These are phyloP conservation scores for Saturnia pavonia DNA, from an alignment of 2,888 invertebrate genomes.

Conservation along the genomic window DNA sequence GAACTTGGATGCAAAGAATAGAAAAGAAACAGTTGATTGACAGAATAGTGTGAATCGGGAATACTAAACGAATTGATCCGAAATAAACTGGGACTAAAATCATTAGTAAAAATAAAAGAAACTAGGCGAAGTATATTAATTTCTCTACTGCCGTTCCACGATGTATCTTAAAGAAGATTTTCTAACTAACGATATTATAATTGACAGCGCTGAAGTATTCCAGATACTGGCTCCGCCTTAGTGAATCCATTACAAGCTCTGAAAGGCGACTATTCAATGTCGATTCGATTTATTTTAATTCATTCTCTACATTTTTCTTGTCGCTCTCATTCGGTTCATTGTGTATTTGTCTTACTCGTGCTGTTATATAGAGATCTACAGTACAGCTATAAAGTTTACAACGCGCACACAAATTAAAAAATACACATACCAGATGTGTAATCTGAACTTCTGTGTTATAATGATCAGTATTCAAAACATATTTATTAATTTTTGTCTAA, in stretches of 20 bases:
- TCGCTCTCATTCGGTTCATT: slow-evolving; percentile 43
- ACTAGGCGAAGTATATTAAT: neutral
- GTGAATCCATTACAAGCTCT: slow-evolving; percentile 37
- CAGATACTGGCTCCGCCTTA: slow-evolving; percentile 13
- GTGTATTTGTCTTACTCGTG: slow-evolving; percentile 29
- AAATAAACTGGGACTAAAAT: neutral
- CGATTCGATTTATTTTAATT: slow-evolving; percentile 59
- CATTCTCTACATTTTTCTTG: slow-evolving; percentile 45
- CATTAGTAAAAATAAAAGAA: neutral
- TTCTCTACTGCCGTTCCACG: neutral
- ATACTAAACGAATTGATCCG: neutral
- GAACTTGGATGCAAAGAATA: too few relatives aligned
- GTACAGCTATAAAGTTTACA: too few relatives aligned
- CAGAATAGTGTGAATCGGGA: neutral
- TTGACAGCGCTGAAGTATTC: neutral
- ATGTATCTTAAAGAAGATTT: neutral
- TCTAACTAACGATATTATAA: neutral
- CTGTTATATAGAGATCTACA: slow-evolving; percentile 23
- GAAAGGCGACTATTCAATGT: slow-evolving; percentile 49
- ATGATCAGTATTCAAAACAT: neutral
- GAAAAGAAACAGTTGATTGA: neutral
- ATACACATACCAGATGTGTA: neutral
- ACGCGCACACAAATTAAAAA: neutral
- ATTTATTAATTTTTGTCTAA: too few relatives aligned
- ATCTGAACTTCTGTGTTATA: neutral